Percentiles rank a stretch among this genome's conserved stretches.
Conservation (phyloP, 2,113 vertebrate species). For the Agapornis roseicollis region DNA sequence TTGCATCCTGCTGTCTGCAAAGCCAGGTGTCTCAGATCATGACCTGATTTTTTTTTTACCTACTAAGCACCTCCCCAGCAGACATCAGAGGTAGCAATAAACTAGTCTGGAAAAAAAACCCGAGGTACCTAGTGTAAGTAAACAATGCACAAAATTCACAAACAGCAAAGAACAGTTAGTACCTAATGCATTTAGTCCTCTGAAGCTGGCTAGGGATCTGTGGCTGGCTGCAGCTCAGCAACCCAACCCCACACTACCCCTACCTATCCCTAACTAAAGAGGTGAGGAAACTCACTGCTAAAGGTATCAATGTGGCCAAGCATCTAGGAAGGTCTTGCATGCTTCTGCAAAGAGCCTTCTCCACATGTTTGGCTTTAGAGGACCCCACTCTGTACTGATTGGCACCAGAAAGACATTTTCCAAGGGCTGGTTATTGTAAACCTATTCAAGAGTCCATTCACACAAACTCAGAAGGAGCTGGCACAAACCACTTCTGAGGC, state of each 20-base stretch:
- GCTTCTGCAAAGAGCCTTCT: neutral
- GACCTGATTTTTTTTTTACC: neutral
- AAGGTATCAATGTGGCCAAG: accelerated
- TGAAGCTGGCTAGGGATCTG: neutral
- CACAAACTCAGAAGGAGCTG: neutral
- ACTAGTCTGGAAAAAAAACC: neutral
- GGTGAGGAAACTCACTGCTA: neutral
- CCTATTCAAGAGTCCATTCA: neutral
- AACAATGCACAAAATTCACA: neutral
- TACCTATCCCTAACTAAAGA: neutral
- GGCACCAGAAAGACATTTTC: neutral
- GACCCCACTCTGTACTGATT: neutral
- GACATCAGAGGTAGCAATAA: neutral
- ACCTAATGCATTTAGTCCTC: neutral
- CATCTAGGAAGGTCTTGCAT: neutral
- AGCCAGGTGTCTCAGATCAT: neutral
- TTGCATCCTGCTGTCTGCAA: neutral
- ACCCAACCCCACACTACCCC: neutral
- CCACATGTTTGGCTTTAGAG: neutral
- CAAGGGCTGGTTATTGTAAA: neutral
- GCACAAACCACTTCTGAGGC: neutral
- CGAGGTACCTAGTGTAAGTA: neutral
- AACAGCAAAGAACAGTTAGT: neutral
- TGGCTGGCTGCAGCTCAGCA: neutral
- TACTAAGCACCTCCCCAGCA: neutral